phyloP scores from a whole-genome alignment of 2,797 vertebrate species.

The Acipenser oxyrinchus region DNA sequence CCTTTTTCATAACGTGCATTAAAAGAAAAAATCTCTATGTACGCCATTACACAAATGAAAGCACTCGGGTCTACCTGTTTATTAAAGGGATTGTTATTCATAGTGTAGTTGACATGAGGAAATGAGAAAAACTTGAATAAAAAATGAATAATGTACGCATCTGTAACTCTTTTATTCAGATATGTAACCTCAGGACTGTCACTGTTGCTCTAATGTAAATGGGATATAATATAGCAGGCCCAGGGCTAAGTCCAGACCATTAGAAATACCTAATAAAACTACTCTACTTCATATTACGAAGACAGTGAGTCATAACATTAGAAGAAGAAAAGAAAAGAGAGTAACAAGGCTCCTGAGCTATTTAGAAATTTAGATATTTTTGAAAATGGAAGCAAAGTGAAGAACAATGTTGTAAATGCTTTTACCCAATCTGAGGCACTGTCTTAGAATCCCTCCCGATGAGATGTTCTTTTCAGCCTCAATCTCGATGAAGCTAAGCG shows the following conservation, averaged over 20 bases:
- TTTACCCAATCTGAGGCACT: constrained; percentile 89
- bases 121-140: constrained; percentile 13
- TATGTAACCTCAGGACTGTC: constrained; percentile 26
- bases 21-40: constrained; percentile 24
- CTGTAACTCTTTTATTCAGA: constrained; percentile 51
- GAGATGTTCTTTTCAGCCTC: constrained; percentile 98
- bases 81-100: neutral
- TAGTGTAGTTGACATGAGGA: constrained; percentile 2
- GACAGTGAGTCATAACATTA: too few relatives aligned
- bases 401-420: constrained; percentile 23
- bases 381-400: neutral
- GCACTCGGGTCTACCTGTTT: constrained; percentile 8
- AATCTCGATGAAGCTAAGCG: constrained; percentile 91
- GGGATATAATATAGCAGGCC: constrained; percentile 10
- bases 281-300: constrained; percentile 32
- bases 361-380: neutral
- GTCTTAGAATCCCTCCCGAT: constrained; percentile 86
- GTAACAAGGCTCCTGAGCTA: neutral
- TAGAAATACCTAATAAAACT: constrained; percentile 43
- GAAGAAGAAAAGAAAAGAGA: neutral
- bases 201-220: constrained; percentile 7
- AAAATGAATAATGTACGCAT: constrained; percentile 54
- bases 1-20: constrained; percentile 8
- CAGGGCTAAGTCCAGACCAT: constrained; percentile 32
- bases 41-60: constrained; percentile 16